Conservation (phyloP, 1,140 invertebrate species). For the Tigriopus japonicus region DNA sequence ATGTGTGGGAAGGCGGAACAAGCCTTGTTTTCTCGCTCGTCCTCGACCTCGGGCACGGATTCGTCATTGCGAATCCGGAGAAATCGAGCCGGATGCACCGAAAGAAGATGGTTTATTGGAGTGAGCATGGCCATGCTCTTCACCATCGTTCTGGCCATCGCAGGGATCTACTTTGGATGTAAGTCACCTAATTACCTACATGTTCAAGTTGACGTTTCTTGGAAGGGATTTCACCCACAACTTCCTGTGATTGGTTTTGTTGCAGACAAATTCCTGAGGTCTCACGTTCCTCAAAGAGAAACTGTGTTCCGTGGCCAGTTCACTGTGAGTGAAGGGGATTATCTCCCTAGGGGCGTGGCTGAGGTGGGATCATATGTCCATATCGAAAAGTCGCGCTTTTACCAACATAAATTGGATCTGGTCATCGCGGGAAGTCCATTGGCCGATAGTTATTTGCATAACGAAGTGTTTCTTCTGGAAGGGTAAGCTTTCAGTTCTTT, state of each 20-base stretch:
- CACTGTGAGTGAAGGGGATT: slow-evolving; percentile 21
- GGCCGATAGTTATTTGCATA: slow-evolving; percentile 41
- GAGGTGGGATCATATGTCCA: slow-evolving; percentile 37
- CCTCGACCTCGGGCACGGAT: slow-evolving; percentile 5
- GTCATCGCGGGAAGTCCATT: slow-evolving; percentile 47
- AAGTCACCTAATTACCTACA: slow-evolving; percentile 33
- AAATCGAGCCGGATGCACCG: background rate
- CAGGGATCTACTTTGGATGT: slow-evolving; percentile 70
- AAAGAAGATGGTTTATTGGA: slow-evolving; percentile 42
- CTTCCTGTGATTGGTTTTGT: slow-evolving; percentile 16
- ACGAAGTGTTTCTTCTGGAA: slow-evolving; percentile 53
- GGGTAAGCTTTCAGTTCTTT: slow-evolving; percentile 35
- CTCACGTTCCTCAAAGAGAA: slow-evolving; percentile 45
- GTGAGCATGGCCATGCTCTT: slow-evolving; percentile 59
- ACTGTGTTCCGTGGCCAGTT: slow-evolving; percentile 58
- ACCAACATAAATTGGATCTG: slow-evolving; percentile 50
- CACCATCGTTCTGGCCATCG: slow-evolving; percentile 52
- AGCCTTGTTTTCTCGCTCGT: background rate
- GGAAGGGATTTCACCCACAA: background rate
- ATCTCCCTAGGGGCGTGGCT: slow-evolving; percentile 25
- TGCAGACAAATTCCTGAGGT: slow-evolving; percentile 55
- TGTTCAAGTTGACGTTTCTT: background rate
- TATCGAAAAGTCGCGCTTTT: slow-evolving; percentile 42
- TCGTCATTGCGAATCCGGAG: background rate
- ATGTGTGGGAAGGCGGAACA: slow-evolving; percentile 5